Conservation (phyloP, 2,113 vertebrate genomes). For the Urocolius indicus region DNA sequence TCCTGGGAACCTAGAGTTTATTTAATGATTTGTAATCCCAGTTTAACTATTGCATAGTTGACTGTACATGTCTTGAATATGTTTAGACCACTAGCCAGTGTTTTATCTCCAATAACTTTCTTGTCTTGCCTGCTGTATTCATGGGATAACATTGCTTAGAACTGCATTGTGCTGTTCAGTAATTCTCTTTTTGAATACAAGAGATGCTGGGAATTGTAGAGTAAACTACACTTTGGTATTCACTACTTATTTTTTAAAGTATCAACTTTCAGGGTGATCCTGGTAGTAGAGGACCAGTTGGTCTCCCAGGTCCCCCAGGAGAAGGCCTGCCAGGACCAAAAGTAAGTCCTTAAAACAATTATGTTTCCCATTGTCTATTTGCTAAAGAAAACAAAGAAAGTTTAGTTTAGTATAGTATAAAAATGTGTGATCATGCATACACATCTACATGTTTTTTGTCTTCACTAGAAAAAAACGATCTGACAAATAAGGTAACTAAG, state of each 20-base stretch:
- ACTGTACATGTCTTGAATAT: neutral
- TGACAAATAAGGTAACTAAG: neutral
- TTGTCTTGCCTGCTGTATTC: neutral
- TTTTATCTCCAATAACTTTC: neutral
- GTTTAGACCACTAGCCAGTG: neutral
- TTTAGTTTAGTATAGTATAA: neutral
- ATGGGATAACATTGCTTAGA: neutral
- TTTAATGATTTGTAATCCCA: neutral
- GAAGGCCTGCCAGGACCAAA: conserved; percentile 86
- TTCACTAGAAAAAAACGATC: neutral
- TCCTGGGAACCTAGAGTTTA: neutral
- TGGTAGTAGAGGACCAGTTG: conserved; percentile 84
- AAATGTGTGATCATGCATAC: neutral
- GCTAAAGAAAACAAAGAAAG: neutral
- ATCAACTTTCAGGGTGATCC: conserved; percentile 82
- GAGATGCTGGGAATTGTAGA: neutral
- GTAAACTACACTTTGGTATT: neutral
- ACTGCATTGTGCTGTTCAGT: neutral
- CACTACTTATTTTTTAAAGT: conserved; percentile 32
- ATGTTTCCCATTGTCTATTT: neutral
- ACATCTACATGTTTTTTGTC: neutral
- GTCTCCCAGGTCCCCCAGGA: conserved; percentile 83
- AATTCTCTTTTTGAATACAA: neutral
- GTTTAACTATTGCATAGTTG: neutral
- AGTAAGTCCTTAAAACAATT: conserved; percentile 75